These are phyloP conservation scores for Kryptolebias ocellatus DNA, from an alignment of 2,797 vertebrate genomes.

Conservation along the genomic window DNA sequence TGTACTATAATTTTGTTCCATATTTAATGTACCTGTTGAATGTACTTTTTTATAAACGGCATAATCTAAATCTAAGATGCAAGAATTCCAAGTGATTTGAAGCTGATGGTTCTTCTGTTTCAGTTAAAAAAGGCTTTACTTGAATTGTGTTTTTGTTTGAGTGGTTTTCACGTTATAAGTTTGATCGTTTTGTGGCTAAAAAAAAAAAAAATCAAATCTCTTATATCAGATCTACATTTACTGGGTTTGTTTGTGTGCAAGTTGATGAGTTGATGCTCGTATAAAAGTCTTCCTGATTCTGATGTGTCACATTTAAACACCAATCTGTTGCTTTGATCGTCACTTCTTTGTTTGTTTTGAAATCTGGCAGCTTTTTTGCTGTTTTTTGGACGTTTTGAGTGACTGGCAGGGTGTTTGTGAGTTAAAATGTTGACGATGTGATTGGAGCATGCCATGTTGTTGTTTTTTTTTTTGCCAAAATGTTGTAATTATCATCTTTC, in stretches of 20 bases:
- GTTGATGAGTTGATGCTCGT: slow-evolving; percentile 29
- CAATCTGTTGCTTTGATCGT: slow-evolving; percentile 16
- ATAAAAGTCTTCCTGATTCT: slow-evolving; percentile 60
- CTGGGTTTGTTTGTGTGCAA: slow-evolving; percentile 14
- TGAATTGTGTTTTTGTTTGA: slow-evolving; percentile 59
- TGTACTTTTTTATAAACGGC: slow-evolving; percentile 75
- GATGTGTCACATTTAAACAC: slow-evolving; percentile 21
- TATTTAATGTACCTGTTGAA: slow-evolving; percentile 75
- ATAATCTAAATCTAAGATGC: slow-evolving; percentile 68
- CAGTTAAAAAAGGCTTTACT: slow-evolving; percentile 61
- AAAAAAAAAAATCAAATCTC: slow-evolving; percentile 3
- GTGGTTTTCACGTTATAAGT: slow-evolving; percentile 24
- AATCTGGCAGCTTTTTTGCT: slow-evolving; percentile 38
- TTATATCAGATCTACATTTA: slow-evolving; percentile 40
- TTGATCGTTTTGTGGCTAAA: slow-evolving; percentile 25
- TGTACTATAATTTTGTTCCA: slow-evolving; percentile 58
- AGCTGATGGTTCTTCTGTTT: slow-evolving; percentile 33
- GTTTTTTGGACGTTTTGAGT: background rate
- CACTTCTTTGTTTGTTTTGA: slow-evolving; percentile 11
- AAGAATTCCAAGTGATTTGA: slow-evolving; percentile 66
- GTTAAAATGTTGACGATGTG: slow-evolving; percentile 17
- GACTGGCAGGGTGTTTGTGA: background rate
- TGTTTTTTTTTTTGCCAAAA: slow-evolving; percentile 26
- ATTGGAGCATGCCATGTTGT: slow-evolving; percentile 31
- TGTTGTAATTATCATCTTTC: slow-evolving; percentile 6